These are phyloP conservation scores for Hemicordylus capensis DNA, from an alignment of 2,113 vertebrate species.

Conservation along the genomic window DNA sequence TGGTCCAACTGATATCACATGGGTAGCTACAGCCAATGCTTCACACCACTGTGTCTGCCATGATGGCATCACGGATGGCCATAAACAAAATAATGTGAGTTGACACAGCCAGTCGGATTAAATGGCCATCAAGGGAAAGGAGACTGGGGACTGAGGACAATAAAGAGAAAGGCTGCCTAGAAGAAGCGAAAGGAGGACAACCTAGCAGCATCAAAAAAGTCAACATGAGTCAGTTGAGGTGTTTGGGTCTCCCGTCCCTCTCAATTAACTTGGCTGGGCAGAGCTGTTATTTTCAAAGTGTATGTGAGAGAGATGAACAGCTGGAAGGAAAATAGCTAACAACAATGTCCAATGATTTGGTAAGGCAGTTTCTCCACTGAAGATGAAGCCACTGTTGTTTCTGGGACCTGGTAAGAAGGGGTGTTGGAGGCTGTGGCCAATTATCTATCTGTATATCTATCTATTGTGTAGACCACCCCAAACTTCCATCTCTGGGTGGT, in stretches of 20 bases:
- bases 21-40: background rate
- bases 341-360: too few species aligned
- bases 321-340: too few species aligned
- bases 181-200: background rate
- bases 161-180: background rate
- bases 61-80: background rate
- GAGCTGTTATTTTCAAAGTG: background rate
- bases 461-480: too few species aligned
- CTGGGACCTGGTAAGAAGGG: too few species aligned
- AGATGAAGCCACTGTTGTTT: too few species aligned
- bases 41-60: background rate
- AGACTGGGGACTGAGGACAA: background rate
- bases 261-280: background rate
- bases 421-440: too few species aligned
- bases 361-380: too few species aligned
- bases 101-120: background rate
- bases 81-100: background rate
- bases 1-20: background rate
- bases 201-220: background rate
- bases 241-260: background rate
- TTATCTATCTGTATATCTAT: too few species aligned
- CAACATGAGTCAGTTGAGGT: background rate
- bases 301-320: too few species aligned
- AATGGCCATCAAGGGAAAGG: background rate
- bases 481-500: too few species aligned